These are phyloP conservation scores for Sorex araneus DNA, from an alignment of 2,113 vertebrate species.

Conservation along the genomic window DNA sequence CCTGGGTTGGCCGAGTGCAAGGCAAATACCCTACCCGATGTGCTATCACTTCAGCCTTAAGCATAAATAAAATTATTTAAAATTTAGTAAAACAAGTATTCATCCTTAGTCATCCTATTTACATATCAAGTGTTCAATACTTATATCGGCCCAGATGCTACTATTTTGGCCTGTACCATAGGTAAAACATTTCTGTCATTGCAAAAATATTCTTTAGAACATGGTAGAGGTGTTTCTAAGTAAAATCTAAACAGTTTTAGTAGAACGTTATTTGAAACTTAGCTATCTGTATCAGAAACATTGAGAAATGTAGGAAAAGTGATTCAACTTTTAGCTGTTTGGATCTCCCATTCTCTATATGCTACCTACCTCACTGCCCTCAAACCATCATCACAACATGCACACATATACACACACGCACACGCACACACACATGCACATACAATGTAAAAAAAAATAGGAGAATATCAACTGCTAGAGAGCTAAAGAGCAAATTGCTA, in stretches of 20 bases:
- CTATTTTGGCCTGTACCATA: neutral
- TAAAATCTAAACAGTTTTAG: neutral
- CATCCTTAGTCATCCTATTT: neutral
- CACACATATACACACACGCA: neutral
- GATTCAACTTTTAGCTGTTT: neutral
- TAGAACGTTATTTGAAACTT: slow-evolving; percentile 34
- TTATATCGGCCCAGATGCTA: neutral
- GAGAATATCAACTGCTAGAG: slow-evolving; percentile 8
- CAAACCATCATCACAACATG: too few species aligned
- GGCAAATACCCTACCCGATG: too few species aligned
- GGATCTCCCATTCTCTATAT: neutral
- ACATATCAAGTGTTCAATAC: neutral
- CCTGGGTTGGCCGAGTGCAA: too few species aligned
- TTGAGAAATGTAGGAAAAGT: slow-evolving; percentile 20
- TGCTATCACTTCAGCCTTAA: too few species aligned
- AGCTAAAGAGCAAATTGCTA: neutral
- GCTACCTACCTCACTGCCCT: too few species aligned
- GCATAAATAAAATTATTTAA: slow-evolving; percentile 34
- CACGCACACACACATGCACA: neutral
- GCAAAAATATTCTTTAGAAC: neutral
- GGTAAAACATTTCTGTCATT: neutral
- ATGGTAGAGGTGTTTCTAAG: neutral
- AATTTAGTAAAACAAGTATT: slow-evolving; percentile 31
- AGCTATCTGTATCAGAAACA: neutral
- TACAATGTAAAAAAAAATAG: neutral